These are phyloP conservation scores for Trogon surrucura DNA, from an alignment of 2,113 vertebrate species.

Conservation along the genomic window DNA sequence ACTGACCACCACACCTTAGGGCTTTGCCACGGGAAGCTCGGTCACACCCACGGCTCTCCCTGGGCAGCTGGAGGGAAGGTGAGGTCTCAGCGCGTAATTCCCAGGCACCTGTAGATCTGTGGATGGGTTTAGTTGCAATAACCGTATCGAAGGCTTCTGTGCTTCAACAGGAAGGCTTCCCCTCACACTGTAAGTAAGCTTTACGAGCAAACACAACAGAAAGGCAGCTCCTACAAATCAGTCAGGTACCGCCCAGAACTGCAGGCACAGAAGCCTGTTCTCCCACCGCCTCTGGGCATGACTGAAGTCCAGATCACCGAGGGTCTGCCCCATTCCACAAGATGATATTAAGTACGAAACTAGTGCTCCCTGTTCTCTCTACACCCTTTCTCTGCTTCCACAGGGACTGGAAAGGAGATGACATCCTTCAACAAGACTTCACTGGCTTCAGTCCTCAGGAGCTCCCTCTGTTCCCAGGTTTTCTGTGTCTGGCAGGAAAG, in stretches of 20 bases:
- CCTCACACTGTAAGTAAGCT: not conserved
- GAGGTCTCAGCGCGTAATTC: not conserved
- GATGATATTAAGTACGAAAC: not conserved
- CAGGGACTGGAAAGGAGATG: not conserved
- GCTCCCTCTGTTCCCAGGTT: not conserved
- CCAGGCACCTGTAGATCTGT: not conserved
- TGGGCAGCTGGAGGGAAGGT: not conserved
- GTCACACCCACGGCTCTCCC: not conserved
- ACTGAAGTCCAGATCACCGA: not conserved
- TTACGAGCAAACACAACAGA: not conserved
- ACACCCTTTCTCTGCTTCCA: not conserved
- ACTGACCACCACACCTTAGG: not conserved
- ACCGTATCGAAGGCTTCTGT: accelerated
- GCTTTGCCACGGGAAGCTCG: not conserved
- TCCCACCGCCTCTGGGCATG: not conserved
- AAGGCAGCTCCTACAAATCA: not conserved
- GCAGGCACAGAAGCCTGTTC: not conserved
- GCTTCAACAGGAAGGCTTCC: not conserved
- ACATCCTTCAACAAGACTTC: not conserved
- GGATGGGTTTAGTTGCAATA: not conserved
- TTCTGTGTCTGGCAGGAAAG: not conserved
- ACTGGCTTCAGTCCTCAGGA: not conserved
- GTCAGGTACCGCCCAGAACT: not conserved
- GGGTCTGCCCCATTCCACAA: not conserved
- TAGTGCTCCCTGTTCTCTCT: not conserved